Base-by-base conservation (phyloP, 2,888 invertebrate species). In the Sturmia bella region DNA sequence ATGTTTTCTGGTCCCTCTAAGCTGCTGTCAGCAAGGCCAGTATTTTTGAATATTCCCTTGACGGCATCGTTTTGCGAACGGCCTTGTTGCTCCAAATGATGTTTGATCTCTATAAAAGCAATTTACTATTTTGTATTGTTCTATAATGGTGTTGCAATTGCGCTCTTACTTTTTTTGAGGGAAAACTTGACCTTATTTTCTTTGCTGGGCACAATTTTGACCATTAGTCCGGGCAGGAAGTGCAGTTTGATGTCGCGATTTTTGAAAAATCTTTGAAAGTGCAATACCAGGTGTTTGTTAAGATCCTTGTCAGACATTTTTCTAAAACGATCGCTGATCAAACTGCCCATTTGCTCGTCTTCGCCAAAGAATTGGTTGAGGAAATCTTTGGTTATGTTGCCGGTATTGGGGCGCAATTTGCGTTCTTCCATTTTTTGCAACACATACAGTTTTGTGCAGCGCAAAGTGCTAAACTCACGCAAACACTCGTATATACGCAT, bases 391-490 rank as follows among this genome's bases (percentile, higher is more conserved):
- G 89, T 89, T 32, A 90, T 75, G 41, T 90, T 90, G 2, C 89
- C 89, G 2, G 86, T 86, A 48, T 85, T 86, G 4, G 85, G 85
- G 66, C 85, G 77, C 45, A 85, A 83, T 11, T 83, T 83, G n/a
- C 86, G 85, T 41, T 87, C 87, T 83, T 90, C 90, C 87, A 93
- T 91, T 54, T 93, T 92, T 91, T 92, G 92, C 19, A 92, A 88
- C 57, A 93, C 91, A 73, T 92, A 92, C n/a, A 93, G 91, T 87
- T 92, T 92, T 61, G 93, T 87, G 87, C 94, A 94, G 88, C 92
- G 92, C 75, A 92, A 80, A 6, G 92, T 89, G 57, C 92, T 92
- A 21, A 87, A 87, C 37, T 87, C 87, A 9, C 87, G 85, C 32
- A 91, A 86, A 70, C 91, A 92, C 69, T 90, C 89, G 48, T 90